These are phyloP conservation scores for Argynnis bischoffii DNA, from an alignment of 2,888 invertebrate genomes.

Conservation along the genomic window DNA sequence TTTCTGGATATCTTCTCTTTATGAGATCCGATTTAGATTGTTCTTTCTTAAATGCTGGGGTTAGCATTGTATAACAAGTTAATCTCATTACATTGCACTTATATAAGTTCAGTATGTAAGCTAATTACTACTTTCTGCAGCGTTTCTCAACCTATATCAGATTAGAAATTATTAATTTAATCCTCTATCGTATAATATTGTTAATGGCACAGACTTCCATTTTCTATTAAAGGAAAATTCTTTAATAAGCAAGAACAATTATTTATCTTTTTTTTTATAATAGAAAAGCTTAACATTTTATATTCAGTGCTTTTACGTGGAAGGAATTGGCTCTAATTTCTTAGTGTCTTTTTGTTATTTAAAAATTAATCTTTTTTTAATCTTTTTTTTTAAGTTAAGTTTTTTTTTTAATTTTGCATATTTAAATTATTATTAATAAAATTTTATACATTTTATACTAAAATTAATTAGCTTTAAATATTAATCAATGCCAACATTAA, in stretches of 20 bases:
- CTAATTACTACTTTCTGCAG: constrained; percentile 33
- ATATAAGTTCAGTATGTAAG: constrained; percentile 32
- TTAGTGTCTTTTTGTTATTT: no score
- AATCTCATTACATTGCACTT: constrained; percentile 35
- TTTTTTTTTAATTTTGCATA: no score
- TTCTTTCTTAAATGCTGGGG: not conserved
- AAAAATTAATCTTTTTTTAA: no score
- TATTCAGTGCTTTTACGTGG: no score
- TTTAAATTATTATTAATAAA: no score
- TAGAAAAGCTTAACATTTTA: not conserved
- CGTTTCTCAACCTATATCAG: constrained; percentile 23
- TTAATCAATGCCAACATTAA: no score
- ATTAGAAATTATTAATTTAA: constrained; percentile 21
- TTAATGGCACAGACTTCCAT: not conserved
- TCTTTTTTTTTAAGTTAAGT: no score
- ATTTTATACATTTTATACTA: no score
- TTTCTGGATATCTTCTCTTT: no score
- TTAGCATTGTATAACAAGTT: constrained; percentile 23
- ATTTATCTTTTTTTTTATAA: not conserved
- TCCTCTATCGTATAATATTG: constrained; percentile 1
- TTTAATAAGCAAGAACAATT: constrained; percentile 7
- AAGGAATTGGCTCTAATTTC: no score
- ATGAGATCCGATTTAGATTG: no score
- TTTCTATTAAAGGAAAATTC: not conserved
- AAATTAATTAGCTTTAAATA: no score